Evolutionary conservation across 2,113 vertebrate genomes (phyloP), one percentile per base, ranked within the genome.

Genomic region (Rhabdornis inornatus): DNA sequence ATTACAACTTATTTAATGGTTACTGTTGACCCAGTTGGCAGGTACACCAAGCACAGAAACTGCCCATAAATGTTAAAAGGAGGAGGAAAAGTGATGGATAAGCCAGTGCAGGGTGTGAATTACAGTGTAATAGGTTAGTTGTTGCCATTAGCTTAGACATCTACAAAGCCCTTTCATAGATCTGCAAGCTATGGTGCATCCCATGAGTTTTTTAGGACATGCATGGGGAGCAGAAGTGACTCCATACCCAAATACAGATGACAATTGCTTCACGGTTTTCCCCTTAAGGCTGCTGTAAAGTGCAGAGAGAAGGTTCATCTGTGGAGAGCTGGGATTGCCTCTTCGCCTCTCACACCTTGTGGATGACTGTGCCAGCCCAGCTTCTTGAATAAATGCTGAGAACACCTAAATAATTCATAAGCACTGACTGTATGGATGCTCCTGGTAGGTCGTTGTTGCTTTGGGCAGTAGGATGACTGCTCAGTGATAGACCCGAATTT

Each of bases 351-450:
- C 59, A 20, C 20, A 27, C 6, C 7, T 25, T 69, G 2, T 0
- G 1, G 45, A 15, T 33, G 20, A 47, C 21, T 44, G 13, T 33
- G 60, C n/a, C n/a, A 92, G 27, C 23, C 8, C 50, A 55, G 14
- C 2, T 89, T 52, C 80, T 42, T 33, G 15, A 53, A 24, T 37
- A 35, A 77, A 53, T 47, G 3, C 31, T 72, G 35, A 83, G 35
- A 80, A 39, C 7, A 33, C 4, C 20, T 42, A 24, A 60, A 42
- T n/a, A 80, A 77, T 20, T 61, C 0, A 0, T 13, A 42, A 25
- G 15, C 9, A 6, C 13, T 2, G 0, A 19, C 25, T 47, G 10
- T 31, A 20, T 11, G 18, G 56, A 11, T 75, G 15, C 6, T 31
- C 7, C 40, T 78, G 53, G 55, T 30, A 33, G 11, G 3, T 4